phyloP scores from a whole-genome alignment of 2,113 vertebrate genomes.

The Leucopsar rothschildi region DNA sequence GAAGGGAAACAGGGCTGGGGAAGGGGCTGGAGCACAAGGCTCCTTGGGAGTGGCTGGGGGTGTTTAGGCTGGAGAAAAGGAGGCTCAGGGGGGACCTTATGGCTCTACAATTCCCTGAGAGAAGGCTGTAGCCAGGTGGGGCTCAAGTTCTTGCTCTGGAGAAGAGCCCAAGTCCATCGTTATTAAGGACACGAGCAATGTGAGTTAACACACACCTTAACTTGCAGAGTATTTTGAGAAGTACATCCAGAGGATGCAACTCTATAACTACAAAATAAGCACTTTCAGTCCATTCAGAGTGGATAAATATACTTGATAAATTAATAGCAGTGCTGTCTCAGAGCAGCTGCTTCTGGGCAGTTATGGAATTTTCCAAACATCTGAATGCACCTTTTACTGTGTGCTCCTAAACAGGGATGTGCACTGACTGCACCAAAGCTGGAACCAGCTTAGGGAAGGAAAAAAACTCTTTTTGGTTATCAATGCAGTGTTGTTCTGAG shows the following conservation, averaged over 20 bases:
- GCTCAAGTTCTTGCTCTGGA: no score
- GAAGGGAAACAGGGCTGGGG: accelerated
- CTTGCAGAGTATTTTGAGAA: not conserved
- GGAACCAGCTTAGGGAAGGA: not conserved
- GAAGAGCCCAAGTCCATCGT: not conserved
- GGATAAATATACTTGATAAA: not conserved
- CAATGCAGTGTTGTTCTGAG: not conserved
- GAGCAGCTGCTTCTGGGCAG: not conserved
- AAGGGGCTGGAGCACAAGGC: not conserved
- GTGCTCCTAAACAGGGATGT: not conserved
- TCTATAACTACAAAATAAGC: not conserved
- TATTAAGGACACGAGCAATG: not conserved
- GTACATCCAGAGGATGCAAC: not conserved
- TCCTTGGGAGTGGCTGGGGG: not conserved
- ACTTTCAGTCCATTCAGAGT: not conserved
- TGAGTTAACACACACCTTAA: not conserved
- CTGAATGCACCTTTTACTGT: not conserved
- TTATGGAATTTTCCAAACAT: constrained; percentile 9
- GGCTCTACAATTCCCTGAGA: not conserved
- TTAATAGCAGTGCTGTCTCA: not conserved
- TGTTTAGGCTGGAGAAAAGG: not conserved
- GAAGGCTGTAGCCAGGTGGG: not conserved
- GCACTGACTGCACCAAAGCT: not conserved
- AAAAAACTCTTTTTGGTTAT: not conserved
- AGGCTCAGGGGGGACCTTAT: not conserved